These are phyloP conservation scores for Myathropa florea DNA, from an alignment of 2,888 invertebrate species.

Conservation along the genomic window DNA sequence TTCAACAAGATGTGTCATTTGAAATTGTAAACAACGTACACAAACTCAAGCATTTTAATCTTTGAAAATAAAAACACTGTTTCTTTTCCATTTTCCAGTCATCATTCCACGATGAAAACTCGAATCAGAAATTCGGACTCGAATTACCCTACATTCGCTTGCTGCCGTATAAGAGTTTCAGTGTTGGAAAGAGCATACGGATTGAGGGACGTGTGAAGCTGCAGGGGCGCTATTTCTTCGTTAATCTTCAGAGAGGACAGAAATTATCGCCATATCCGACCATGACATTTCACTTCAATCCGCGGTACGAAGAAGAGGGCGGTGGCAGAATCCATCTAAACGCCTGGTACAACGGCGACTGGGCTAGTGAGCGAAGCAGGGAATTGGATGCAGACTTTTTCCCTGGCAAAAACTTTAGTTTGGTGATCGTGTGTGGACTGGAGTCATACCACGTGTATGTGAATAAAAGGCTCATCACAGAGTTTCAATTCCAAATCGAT, in stretches of 20 bases:
- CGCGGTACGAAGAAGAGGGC: too few species aligned
- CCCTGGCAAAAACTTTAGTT: constrained; percentile 75
- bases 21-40: too few species aligned
- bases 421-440: constrained; percentile 74
- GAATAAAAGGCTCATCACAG: constrained; percentile 84
- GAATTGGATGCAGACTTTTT: constrained; percentile 73
- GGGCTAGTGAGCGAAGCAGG: constrained; percentile 74
- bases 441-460: constrained; percentile 75
- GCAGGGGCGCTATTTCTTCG: constrained; percentile 86
- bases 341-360: constrained; percentile 82
- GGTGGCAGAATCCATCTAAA: constrained; percentile 80
- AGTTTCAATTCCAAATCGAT: constrained; percentile 83
- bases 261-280: constrained; percentile 87
- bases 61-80: too few species aligned
- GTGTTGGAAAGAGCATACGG: constrained; percentile 81
- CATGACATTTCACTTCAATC: constrained; percentile 84
- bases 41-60: too few species aligned
- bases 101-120: constrained; percentile 32
- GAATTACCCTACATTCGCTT: constrained; percentile 78
- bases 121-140: constrained; percentile 9
- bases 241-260: constrained; percentile 85
- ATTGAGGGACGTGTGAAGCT: constrained; percentile 85
- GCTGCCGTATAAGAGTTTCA: constrained; percentile 75
- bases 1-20: too few species aligned
- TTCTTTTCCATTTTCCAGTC: neutral